A percentile compares a stretch with the other conserved stretches of the same genome.
phyloP scores from a whole-genome alignment of 2,888 invertebrate species.

The Drosophila peninsularis region DNA sequence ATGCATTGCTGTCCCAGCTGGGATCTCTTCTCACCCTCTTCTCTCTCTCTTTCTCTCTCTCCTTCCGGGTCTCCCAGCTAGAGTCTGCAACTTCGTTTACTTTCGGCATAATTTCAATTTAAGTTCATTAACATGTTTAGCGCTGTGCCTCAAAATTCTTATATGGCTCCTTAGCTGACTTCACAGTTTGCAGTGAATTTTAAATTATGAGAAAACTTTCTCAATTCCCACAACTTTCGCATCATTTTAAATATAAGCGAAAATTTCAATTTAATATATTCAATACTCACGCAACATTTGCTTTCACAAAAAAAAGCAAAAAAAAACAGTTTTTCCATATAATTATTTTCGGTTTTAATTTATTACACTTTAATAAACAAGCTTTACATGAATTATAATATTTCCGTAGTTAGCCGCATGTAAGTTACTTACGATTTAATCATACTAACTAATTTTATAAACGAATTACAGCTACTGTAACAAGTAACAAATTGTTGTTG shows the following conservation, averaged over 20 bases:
- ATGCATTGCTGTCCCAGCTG: too few species aligned
- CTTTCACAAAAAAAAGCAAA: not conserved
- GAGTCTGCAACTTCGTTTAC: too few species aligned
- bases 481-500: constrained; percentile 44
- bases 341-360: constrained; percentile 27
- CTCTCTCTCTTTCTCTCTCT: too few species aligned
- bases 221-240: not conserved
- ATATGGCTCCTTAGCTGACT: constrained; percentile 7
- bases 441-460: constrained; percentile 30
- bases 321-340: not conserved
- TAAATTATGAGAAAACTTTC: constrained; percentile 10
- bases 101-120: constrained; percentile 43
- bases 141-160: constrained; percentile 12
- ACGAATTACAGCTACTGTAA: constrained; percentile 29
- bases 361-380: constrained; percentile 39
- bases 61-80: too few species aligned
- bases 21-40: too few species aligned
- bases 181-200: not conserved
- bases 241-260: not conserved
- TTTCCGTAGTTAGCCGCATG: constrained; percentile 3
- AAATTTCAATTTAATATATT: not conserved
- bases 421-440: constrained; percentile 19
- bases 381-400: constrained; percentile 30
- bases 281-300: not conserved
- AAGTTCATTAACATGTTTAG: constrained; percentile 54